Percentiles rank a stretch among this genome's conserved stretches.
Evolutionary conservation across 2,113 vertebrate genomes (phyloP).

Genomic region (Spilogale gracilis): DNA sequence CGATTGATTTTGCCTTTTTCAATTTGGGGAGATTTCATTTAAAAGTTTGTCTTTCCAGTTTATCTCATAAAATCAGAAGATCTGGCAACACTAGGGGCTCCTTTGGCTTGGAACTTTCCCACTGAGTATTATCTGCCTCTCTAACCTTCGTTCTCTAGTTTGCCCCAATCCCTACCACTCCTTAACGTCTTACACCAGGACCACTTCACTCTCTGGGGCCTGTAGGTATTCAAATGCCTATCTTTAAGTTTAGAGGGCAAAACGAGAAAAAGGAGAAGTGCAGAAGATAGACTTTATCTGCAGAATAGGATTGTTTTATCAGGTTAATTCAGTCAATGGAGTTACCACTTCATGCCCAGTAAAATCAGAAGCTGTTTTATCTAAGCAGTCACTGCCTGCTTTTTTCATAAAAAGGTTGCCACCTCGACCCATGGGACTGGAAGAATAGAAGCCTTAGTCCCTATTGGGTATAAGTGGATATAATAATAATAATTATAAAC

Average conservation of each 20-base stretch:
- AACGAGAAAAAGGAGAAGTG: background rate
- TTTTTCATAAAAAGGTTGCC: background rate
- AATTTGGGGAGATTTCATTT: background rate
- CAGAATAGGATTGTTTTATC: background rate
- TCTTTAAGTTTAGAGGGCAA: background rate
- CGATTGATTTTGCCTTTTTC: background rate
- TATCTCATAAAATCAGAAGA: conserved; percentile 5
- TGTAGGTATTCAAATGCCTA: background rate
- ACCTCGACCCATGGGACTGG: background rate
- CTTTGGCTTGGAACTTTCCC: background rate
- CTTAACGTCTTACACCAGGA: background rate
- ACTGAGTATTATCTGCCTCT: background rate
- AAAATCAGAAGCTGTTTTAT: background rate
- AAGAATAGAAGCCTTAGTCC: background rate
- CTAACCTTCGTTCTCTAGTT: background rate
- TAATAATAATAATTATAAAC: background rate
- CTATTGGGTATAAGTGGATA: background rate
- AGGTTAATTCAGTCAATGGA: background rate
- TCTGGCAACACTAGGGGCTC: background rate
- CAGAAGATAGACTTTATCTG: background rate
- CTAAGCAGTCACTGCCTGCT: background rate
- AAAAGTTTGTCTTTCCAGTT: background rate
- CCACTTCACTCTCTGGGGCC: background rate
- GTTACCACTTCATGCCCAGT: background rate
- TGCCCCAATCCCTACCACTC: background rate